Evolutionary conservation across 2,888 invertebrate species (phyloP).

Genomic region (Melinopterus prodromus): DNA sequence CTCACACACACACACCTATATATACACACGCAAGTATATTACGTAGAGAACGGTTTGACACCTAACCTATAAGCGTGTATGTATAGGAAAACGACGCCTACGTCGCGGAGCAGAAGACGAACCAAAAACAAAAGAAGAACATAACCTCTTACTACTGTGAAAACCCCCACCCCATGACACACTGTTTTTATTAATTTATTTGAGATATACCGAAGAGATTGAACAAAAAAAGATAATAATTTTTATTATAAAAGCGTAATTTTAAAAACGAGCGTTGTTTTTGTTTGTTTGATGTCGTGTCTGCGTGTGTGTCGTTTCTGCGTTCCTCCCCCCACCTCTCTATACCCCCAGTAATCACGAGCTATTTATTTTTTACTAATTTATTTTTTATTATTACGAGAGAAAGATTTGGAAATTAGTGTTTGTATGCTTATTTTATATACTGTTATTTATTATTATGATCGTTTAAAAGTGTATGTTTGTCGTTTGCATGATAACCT

Average conservation of each 20-base stretch:
- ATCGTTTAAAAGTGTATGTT: neutral
- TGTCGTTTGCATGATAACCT: neutral
- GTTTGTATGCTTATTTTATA: neutral
- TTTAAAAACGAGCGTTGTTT: neutral
- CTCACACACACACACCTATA: neutral
- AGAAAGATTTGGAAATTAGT: neutral
- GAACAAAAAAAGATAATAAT: too few relatives aligned
- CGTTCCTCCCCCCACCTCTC: too few relatives aligned
- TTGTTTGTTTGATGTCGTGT: neutral
- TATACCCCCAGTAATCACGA: neutral
- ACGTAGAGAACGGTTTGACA: too few relatives aligned
- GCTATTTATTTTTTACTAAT: constrained; percentile 21
- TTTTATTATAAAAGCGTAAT: too few relatives aligned
- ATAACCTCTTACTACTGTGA: neutral
- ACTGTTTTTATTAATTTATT: constrained; percentile 12
- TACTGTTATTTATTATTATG: neutral
- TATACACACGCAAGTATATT: too few relatives aligned
- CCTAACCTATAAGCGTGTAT: too few relatives aligned
- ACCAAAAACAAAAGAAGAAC: neutral
- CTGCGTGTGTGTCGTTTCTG: neutral
- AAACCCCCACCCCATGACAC: too few relatives aligned
- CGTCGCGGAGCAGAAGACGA: neutral
- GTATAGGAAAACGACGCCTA: too few relatives aligned
- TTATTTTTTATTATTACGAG: constrained; percentile 14
- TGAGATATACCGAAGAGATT: neutral